Conservation (phyloP, 2,797 vertebrate genomes). For the Heterohyrax brucei region DNA sequence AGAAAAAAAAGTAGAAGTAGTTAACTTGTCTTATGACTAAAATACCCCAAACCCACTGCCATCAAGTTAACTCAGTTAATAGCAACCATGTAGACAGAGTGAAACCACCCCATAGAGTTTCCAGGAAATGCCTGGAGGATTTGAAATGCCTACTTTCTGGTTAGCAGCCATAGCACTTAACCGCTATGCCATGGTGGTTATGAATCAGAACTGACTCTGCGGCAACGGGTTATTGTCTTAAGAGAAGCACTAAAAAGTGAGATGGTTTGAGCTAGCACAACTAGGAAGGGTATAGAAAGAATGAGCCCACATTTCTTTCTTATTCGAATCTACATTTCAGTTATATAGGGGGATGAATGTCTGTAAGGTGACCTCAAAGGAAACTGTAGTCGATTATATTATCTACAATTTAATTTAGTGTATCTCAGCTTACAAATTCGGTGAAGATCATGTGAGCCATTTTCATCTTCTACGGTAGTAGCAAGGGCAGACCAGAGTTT, state of each 20-base stretch:
- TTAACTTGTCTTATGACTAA: not conserved
- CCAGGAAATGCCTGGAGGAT: no score
- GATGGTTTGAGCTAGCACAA: not conserved
- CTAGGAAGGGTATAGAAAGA: slow-evolving; percentile 1
- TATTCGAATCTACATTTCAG: slow-evolving; percentile 37
- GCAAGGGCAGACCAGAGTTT: not conserved
- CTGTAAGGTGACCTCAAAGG: not conserved
- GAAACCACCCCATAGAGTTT: no score
- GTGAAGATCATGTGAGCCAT: not conserved
- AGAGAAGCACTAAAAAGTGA: slow-evolving; percentile 32
- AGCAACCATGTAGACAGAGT: no score
- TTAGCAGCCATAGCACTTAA: no score
- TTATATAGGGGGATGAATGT: not conserved
- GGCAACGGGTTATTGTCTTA: not conserved
- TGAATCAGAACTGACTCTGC: no score
- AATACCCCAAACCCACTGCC: no score
- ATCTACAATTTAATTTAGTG: not conserved
- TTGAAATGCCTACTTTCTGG: no score
- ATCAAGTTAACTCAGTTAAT: no score
- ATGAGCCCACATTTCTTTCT: slow-evolving; percentile 23
- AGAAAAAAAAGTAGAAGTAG: not conserved
- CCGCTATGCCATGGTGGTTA: no score
- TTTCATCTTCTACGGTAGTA: not conserved
- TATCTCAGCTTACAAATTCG: not conserved
- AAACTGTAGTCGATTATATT: not conserved